Evolutionary conservation across 2,888 invertebrate genomes (phyloP).

Genomic region (Molanna angustata): DNA sequence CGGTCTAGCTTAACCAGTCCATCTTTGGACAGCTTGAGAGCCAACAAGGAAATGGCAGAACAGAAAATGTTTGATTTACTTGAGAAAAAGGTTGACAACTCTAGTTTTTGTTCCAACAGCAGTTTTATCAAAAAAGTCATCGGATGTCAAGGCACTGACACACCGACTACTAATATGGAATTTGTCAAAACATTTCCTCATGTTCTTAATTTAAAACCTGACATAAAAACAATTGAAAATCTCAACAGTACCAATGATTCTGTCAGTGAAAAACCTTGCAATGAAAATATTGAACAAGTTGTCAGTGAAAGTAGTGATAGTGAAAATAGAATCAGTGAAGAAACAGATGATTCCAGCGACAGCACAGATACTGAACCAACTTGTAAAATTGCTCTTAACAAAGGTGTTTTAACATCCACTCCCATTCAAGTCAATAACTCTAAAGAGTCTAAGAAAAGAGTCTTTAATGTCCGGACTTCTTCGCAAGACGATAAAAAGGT

Average conservation of each 20-base stretch:
- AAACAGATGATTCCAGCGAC: slow-evolving; percentile 23
- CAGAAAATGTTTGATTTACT: slow-evolving; percentile 74
- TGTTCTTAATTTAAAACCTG: slow-evolving; percentile 43
- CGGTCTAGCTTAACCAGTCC: slow-evolving; percentile 19
- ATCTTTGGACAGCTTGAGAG: slow-evolving; percentile 13
- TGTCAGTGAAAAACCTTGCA: not conserved
- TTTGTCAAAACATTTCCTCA: slow-evolving; percentile 45
- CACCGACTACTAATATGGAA: slow-evolving; percentile 47
- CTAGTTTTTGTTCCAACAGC: slow-evolving; percentile 69
- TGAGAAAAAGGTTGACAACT: slow-evolving; percentile 69
- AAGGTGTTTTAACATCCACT: slow-evolving; percentile 25
- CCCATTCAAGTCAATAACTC: slow-evolving; percentile 18
- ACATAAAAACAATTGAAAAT: slow-evolving; percentile 23
- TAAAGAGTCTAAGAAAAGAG: slow-evolving; percentile 4
- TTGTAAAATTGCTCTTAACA: slow-evolving; percentile 39
- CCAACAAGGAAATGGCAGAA: slow-evolving; percentile 57
- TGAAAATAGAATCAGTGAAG: slow-evolving; percentile 7
- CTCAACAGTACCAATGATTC: slow-evolving; percentile 16
- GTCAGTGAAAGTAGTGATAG: not conserved
- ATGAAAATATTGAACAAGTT: slow-evolving; percentile 6
- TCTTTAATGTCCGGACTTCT: slow-evolving; percentile 21
- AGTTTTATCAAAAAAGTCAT: slow-evolving; percentile 60
- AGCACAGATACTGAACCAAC: slow-evolving; percentile 43
- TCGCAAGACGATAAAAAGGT: slow-evolving; percentile 25
- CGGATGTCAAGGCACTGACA: slow-evolving; percentile 49